These are phyloP conservation scores for Brenthis ino DNA, from an alignment of 2,888 invertebrate species.

Conservation along the genomic window DNA sequence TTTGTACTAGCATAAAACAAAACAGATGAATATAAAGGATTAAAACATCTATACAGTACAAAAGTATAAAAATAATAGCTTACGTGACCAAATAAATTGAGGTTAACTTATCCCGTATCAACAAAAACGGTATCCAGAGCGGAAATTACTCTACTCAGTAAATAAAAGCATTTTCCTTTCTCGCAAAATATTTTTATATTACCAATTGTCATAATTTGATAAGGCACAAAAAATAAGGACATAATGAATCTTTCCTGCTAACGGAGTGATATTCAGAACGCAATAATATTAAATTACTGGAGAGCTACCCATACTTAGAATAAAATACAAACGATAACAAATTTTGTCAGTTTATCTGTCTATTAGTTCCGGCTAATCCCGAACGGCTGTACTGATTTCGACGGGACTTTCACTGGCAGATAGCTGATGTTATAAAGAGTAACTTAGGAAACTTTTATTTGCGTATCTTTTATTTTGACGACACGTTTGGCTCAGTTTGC, in stretches of 20 bases:
- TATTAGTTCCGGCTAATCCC: too few species aligned
- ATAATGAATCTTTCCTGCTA: constrained; percentile 12
- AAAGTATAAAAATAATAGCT: not conserved
- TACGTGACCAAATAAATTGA: constrained; percentile 8
- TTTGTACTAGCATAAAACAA: too few species aligned
- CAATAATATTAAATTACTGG: constrained; percentile 12
- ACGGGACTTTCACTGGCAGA: too few species aligned
- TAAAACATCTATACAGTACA: constrained; percentile 1
- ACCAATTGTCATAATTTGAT: constrained; percentile 16
- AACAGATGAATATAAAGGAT: not conserved
- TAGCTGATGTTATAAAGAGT: too few species aligned
- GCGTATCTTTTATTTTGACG: too few species aligned
- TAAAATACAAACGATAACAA: too few species aligned
- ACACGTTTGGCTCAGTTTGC: too few species aligned
- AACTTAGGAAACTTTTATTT: too few species aligned
- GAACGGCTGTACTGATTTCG: too few species aligned
- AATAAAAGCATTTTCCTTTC: constrained; percentile 12
- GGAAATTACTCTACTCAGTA: constrained; percentile 4
- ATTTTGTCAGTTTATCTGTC: too few species aligned
- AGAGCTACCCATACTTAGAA: not conserved
- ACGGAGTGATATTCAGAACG: constrained; percentile 12
- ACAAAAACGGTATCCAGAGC: constrained; percentile 2
- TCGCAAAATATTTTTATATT: constrained; percentile 10
- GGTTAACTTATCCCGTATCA: not conserved
- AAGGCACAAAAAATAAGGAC: constrained; percentile 11